Evolutionary conservation across 2,888 invertebrate species (phyloP).

Genomic region (Brachycybe producta): DNA sequence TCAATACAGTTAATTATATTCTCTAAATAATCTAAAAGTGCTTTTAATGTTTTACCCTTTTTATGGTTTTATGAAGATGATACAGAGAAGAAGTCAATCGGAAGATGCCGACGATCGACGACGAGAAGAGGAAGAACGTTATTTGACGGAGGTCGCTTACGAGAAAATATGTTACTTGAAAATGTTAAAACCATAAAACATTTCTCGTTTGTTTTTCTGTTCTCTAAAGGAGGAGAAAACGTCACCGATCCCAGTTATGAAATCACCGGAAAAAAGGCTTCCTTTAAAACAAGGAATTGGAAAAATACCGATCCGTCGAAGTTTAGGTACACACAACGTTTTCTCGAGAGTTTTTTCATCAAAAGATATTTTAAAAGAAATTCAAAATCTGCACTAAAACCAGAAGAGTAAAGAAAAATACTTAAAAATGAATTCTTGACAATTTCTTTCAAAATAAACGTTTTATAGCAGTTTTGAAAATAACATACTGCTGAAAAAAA

Average conservation of each 20-base stretch:
- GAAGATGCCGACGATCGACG: conserved; percentile 2
- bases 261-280: conserved; percentile 9
- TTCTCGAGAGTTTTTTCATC: no score
- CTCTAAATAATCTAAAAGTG: not conserved
- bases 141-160: not conserved
- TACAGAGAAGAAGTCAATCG: not conserved
- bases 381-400: no score
- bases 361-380: no score
- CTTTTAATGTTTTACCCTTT: no score
- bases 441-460: no score
- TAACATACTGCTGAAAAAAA: no score
- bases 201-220: not conserved
- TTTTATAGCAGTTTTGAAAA: no score
- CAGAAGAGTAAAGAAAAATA: no score
- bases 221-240: not conserved
- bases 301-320: conserved; percentile 7
- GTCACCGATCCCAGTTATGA: not conserved
- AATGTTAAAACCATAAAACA: not conserved
- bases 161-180: not conserved
- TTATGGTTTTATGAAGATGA: not conserved
- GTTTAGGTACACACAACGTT: no score
- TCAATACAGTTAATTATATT: conserved; percentile 30
- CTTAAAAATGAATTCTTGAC: no score
- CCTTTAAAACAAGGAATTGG: no score
- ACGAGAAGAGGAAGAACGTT: not conserved